Evolutionary conservation across 2,797 vertebrate genomes (phyloP), one percentile per base, ranked within the genome.

Genomic region (Fistularia commersonii): DNA sequence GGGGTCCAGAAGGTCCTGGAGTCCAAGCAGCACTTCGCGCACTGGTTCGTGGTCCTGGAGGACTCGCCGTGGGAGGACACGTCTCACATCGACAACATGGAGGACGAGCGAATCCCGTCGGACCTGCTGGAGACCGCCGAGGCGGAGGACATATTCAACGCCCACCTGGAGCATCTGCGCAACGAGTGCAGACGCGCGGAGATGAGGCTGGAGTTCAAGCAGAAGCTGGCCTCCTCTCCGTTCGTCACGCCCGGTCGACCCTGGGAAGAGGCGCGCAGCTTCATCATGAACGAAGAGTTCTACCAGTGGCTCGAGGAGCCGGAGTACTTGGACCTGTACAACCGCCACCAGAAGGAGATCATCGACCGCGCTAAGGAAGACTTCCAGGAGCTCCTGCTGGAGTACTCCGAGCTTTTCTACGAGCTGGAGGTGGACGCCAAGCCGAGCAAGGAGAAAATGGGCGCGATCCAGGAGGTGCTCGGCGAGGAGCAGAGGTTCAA

Each of bases 371-470:
- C 96, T 45, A 98, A 98, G 80, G 96, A 99, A 79, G 96, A 98
- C 49, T 98, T 99, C 50, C 97, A 99, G 80, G 97, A 99, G 75
- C 90, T 98, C 45, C 85, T 99, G 34, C 64, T 99, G 13, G 97
- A 99, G 55, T 99, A 97, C 65, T 99, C 96, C 0, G 97, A 99
- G 80, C 89, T 99, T n/a, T 99, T 99, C 64, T 99, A 99, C 51
- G 97, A 99, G 64, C 92, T 99, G 45, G 96, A 98, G 74, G 86
- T 99, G 5, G 97, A 99, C 51, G 97, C 97, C 14, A 98, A 98
- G 38, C 97, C 97, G 51, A 99, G 97, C 86, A 99, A 99, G 78
- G 96, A 99, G 81, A 99, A 99, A 73, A 98, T 99, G 96, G 96
- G 93, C 0, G 95, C 96, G 11, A 99, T 99, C 53, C 97, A 98